Percentiles rank a stretch among this genome's conserved stretches.
Evolutionary conservation across 1,140 invertebrate genomes (phyloP).

Genomic region (Zaprionus taronus): DNA sequence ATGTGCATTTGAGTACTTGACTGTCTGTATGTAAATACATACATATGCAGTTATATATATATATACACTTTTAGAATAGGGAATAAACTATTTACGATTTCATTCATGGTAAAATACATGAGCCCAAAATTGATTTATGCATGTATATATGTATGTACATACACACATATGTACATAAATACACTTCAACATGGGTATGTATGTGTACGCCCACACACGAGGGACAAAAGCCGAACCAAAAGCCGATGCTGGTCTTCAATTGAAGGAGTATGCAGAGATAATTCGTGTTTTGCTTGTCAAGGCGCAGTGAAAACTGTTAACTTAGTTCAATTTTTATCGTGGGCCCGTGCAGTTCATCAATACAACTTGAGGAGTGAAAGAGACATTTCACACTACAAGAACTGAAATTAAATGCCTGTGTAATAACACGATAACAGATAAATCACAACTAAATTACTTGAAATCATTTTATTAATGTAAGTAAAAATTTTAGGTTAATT

Average conservation of each 20-base stretch:
- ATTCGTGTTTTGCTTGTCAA: not conserved
- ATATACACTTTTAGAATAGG: too few relatives aligned
- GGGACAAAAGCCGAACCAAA: not conserved
- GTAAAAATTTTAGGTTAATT: not conserved
- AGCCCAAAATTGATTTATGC: not conserved
- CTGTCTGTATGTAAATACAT: too few relatives aligned
- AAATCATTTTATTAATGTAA: not conserved
- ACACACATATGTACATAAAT: not conserved
- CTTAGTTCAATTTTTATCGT: not conserved
- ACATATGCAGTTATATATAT: too few relatives aligned
- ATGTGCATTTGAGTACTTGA: too few relatives aligned
- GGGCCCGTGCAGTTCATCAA: not conserved
- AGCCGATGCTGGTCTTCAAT: not conserved
- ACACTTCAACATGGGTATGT: not conserved
- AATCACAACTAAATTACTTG: too few relatives aligned
- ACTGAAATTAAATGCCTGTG: not conserved
- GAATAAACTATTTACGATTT: not conserved
- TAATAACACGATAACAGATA: not conserved
- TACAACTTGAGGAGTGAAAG: not conserved
- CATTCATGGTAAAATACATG: not conserved
- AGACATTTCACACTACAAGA: not conserved
- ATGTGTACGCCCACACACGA: not conserved
- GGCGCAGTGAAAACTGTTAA: not conserved
- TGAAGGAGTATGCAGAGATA: not conserved
- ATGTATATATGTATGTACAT: too few relatives aligned